These are phyloP conservation scores for Pycnomerus fuliginosus DNA, from an alignment of 2,888 invertebrate genomes.

Conservation along the genomic window DNA sequence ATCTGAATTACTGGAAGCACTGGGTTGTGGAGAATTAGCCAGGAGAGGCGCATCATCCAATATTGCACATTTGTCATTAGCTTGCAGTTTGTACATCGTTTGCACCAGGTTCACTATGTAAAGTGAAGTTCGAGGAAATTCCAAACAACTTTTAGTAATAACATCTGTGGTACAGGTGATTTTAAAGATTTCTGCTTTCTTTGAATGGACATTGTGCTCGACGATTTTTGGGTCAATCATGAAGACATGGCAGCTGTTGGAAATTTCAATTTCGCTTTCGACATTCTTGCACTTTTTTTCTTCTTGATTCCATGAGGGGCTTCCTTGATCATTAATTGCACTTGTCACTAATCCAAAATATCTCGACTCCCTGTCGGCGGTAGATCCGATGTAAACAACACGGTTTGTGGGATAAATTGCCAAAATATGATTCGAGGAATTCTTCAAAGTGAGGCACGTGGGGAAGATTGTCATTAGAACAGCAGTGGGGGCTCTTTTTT, in stretches of 20 bases:
- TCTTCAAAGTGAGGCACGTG: conserved; percentile 76
- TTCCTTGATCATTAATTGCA: conserved; percentile 59
- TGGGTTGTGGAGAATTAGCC: conserved; percentile 82
- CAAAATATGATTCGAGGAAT: conserved; percentile 73
- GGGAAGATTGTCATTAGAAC: conserved; percentile 84
- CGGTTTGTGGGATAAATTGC: conserved; percentile 86
- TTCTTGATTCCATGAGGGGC: conserved; percentile 23
- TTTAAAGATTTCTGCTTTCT: conserved; percentile 81
- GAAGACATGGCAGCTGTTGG: conserved; percentile 93
- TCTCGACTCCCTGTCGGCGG: conserved; percentile 85
- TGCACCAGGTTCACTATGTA: conserved; percentile 71
- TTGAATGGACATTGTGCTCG: conserved; percentile 76
- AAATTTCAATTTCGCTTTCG: conserved; percentile 60
- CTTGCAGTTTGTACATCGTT: conserved; percentile 70
- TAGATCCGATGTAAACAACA: conserved; percentile 86
- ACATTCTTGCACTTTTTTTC: conserved; percentile 36
- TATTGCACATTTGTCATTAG: conserved; percentile 29
- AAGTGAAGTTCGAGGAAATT: conserved; percentile 86
- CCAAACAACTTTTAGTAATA: conserved; percentile 76
- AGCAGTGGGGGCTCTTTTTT: conserved; percentile 81
- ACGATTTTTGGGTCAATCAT: conserved; percentile 86
- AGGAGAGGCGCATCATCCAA: conserved; percentile 50
- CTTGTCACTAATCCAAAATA: conserved; percentile 93
- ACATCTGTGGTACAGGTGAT: conserved; percentile 81
- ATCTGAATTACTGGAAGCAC: conserved; percentile 91